Percentiles rank a stretch among this genome's conserved stretches.
Conservation (phyloP, 2,113 vertebrate species). For the Seriola aureovittata region DNA sequence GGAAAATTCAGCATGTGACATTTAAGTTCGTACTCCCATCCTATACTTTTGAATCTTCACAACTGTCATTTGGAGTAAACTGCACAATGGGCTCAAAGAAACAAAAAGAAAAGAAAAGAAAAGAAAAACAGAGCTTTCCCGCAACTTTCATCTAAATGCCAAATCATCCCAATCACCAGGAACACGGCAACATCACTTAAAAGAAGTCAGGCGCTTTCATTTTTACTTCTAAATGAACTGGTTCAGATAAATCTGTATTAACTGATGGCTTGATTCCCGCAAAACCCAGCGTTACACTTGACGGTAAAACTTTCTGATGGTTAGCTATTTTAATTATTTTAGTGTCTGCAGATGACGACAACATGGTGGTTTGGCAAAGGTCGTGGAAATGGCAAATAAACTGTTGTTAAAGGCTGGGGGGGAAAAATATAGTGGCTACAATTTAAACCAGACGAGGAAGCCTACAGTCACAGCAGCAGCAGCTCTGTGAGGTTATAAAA, state of each 20-base stretch:
- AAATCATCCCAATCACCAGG: background rate
- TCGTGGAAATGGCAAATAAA: background rate
- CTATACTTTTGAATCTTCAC: background rate
- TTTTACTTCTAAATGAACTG: no score
- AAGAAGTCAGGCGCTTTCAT: background rate
- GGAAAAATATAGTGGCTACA: no score
- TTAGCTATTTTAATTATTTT: no score
- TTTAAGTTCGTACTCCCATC: background rate
- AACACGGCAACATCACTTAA: background rate
- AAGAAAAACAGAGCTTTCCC: background rate
- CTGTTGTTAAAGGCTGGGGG: background rate
- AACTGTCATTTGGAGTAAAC: background rate
- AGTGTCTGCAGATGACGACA: no score
- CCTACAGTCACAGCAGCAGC: no score
- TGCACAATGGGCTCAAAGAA: background rate
- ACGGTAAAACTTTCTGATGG: no score
- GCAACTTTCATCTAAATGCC: background rate
- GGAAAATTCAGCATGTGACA: slow-evolving; percentile 26
- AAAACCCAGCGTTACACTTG: no score
- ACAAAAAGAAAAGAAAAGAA: no score
- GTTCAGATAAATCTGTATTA: no score
- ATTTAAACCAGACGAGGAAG: no score
- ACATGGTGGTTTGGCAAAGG: background rate
- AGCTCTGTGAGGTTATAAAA: no score
- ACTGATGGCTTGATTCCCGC: no score